phyloP scores from a whole-genome alignment of 2,888 invertebrate genomes.

The Drosophila melanosoma region DNA sequence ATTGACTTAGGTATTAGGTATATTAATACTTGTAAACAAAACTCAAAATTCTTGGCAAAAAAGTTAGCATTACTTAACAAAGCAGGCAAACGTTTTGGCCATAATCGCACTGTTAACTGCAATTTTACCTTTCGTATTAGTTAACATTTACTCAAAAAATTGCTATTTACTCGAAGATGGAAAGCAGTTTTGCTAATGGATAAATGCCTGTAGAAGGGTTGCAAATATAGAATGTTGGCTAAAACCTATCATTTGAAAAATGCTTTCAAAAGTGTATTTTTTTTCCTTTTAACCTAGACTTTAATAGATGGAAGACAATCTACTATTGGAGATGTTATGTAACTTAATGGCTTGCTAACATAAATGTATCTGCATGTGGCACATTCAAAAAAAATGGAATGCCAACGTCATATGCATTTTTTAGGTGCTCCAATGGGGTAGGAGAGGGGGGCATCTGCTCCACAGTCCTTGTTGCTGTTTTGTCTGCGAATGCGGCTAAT shows the following conservation, averaged over 20 bases:
- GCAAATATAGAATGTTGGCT: neutral
- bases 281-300: neutral
- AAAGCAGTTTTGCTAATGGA: neutral
- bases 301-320: neutral
- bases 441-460: neutral
- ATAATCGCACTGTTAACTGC: no score
- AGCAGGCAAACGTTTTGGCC: neutral
- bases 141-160: neutral
- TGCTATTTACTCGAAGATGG: neutral
- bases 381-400: constrained; percentile 1
- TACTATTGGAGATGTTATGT: neutral
- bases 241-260: neutral
- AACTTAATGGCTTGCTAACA: neutral
- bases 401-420: constrained; percentile 16
- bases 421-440: neutral
- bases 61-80: neutral
- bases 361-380: constrained; percentile 2
- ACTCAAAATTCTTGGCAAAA: neutral
- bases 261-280: neutral
- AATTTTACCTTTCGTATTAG: neutral
- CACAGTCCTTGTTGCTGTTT: constrained; percentile 5
- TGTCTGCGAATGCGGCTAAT: constrained; percentile 52
- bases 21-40: neutral
- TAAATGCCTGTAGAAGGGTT: neutral
- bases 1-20: neutral